Base-by-base conservation (phyloP, 2,888 invertebrate genomes). In the Tethea ocularis region DNA sequence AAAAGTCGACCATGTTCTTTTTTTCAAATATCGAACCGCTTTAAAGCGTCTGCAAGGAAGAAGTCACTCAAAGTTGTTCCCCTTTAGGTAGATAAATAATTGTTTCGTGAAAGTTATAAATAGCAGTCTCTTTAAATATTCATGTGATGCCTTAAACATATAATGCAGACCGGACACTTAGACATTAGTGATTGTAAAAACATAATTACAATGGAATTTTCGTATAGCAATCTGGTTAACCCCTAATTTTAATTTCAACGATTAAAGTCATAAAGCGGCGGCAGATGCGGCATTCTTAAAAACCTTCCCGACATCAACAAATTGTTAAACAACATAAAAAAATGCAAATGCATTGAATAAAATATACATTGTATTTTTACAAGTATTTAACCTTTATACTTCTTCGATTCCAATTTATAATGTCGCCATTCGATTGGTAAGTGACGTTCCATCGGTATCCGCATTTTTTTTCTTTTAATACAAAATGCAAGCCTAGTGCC, bases 381-480 rank as follows among this genome's bases (percentile, higher is more conserved):
- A 75, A 74, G 71, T 71, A 75, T 80, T 82, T 79, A 80, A 82
- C 80, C 78, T 82, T 84, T 81, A 69, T 64, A 46, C 66, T 61
- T 46, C 10, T 20, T 10, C 54, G 22, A 54, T 71, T 63, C 65
- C 62, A 69, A 72, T 69, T 71, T 75, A 68, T 66, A 67, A 63
- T 52, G 63, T 61, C 60, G 38, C 26, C 36, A 38, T 33, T 52
- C 52, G 52, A 57, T 54, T 33, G 46, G 15, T 41, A 57, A 57
- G 17, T 20, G 51, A 57, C 46, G 33, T 29, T 57, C 20, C 36
- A 46, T n/a, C 41, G 17, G 17, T 2, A 17, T 41, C 46, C 3
- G 7, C 6, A 8, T 8, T 17, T 17, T 41, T 41, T 20, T 46
- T 10, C 2, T 36, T 29, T 20, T 54, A 13, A 13, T 22, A 54